Evolutionary conservation across 2,797 vertebrate genomes (phyloP).

Genomic region (Typhlichthys eigenmanni): DNA sequence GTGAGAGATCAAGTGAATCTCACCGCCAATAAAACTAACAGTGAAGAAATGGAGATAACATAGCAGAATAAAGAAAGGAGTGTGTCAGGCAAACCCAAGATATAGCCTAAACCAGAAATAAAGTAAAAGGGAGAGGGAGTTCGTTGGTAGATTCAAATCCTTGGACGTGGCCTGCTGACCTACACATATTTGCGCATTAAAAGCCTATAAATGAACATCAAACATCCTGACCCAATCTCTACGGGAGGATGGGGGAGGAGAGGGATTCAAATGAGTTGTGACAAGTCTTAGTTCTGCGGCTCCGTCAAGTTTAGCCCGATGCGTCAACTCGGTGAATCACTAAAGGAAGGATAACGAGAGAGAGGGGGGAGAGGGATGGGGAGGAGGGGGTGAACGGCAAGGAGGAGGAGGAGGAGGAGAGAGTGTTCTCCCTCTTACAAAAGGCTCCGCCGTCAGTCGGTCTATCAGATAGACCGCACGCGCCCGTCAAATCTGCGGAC

Average conservation of each 20-base stretch:
- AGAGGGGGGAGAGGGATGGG: slow-evolving; percentile 41
- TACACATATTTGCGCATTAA: slow-evolving; percentile 33
- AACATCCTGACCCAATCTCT: slow-evolving; percentile 40
- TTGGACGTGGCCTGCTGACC: slow-evolving; percentile 18
- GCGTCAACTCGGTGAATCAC: slow-evolving; percentile 78
- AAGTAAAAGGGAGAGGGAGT: not conserved
- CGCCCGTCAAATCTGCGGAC: slow-evolving; percentile 54
- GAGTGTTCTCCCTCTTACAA: slow-evolving; percentile 62
- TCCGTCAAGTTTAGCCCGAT: slow-evolving; percentile 65
- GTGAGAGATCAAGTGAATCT: slow-evolving; percentile 55
- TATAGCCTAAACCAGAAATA: not conserved
- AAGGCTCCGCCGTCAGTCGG: slow-evolving; percentile 73
- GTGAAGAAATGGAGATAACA: slow-evolving; percentile 40
- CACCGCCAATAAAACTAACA: slow-evolving; percentile 52
- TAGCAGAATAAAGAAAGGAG: not conserved
- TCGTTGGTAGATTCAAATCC: not conserved
- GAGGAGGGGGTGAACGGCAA: slow-evolving; percentile 37
- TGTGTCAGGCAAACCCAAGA: slow-evolving; percentile 29
- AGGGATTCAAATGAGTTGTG: slow-evolving; percentile 61
- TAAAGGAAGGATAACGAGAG: slow-evolving; percentile 53
- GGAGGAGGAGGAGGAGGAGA: slow-evolving; percentile 28
- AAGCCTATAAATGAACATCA: slow-evolving; percentile 61
- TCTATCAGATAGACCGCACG: slow-evolving; percentile 73
- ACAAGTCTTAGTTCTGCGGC: slow-evolving; percentile 69
- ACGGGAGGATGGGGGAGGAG: slow-evolving; percentile 30